Base-by-base conservation (phyloP, 1,140 invertebrate genomes). In the Cotesia chilonis region DNA sequence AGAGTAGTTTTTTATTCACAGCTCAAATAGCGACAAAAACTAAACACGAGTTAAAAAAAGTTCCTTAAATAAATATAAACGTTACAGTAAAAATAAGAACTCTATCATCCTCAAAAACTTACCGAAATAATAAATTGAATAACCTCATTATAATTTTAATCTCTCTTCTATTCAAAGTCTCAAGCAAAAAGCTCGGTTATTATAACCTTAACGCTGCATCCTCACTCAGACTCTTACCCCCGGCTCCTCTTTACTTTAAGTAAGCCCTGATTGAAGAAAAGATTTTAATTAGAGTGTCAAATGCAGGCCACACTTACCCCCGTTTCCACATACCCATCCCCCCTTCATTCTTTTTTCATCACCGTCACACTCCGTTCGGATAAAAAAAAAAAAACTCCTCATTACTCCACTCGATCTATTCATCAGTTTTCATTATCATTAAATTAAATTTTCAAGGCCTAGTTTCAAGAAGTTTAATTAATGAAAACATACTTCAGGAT, bases 211-310 rank as follows among this genome's bases (percentile, higher is more conserved):
- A 47, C 38, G 5, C 41, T 47, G 41, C 41, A 47, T 47, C 41
- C 41, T 47, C 41, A 47, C 41, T 47, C 41, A 9, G 9, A 59
- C 57, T 17, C 57, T 59, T 59, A 35, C 9, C 9, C 20, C 28
- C 57, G 5, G 9, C 57, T 35, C 12, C 47, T 10, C 20, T 68
- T 35, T 47, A 10, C 64, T 66, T 66, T 68, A 68, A 68, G 51
- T 6, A 35, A 41, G 35, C 51, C 64, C 0, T 68, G 66, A 68
- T 68, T 68, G 66, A 68, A 68, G 51, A 52, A 41, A 37, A n/a
- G 41, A 12, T 68, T 68, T 68, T 68, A 68, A 68, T 68, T 68
- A 68, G 66, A 68, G 41, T 68, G 38, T 54, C 66, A 51, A 68
- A 55, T 68, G 41, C 64, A 68, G 54, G 37, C 17, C 7, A 41